These are phyloP conservation scores for Masticophis lateralis DNA, from an alignment of 2,797 vertebrate genomes.

Conservation along the genomic window DNA sequence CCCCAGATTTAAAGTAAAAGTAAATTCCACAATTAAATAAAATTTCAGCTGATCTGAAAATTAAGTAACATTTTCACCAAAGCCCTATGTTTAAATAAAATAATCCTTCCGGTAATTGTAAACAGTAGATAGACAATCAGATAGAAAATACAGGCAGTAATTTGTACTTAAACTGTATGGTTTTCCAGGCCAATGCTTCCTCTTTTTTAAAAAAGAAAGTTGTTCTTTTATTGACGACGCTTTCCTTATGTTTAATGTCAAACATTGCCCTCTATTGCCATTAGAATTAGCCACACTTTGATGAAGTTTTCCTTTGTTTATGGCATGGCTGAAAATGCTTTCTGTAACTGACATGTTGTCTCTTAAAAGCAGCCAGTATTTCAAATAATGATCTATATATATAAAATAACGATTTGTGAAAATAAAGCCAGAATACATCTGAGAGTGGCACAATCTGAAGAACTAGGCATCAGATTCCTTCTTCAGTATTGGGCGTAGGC, in stretches of 20 bases:
- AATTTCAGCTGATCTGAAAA: not conserved
- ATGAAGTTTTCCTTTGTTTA: not conserved
- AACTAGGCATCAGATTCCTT: not conserved
- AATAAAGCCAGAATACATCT: not conserved
- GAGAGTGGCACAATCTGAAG: not conserved
- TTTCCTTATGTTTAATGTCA: not conserved
- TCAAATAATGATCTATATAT: not conserved
- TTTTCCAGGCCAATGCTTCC: not conserved
- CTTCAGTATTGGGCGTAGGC: not conserved
- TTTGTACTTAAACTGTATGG: not conserved
- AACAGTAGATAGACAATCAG: not conserved
- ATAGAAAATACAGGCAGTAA: not conserved
- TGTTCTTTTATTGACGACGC: not conserved
- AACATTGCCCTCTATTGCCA: not conserved
- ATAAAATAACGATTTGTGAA: not conserved
- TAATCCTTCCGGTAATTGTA: not conserved
- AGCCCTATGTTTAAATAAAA: not conserved
- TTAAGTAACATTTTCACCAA: not conserved
- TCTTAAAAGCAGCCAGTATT: not conserved
- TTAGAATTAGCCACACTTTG: constrained; percentile 1
- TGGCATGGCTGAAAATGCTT: not conserved
- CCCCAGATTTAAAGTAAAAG: not conserved
- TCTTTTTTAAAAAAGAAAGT: not conserved
- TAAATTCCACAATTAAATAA: not conserved
- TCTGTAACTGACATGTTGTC: not conserved